phyloP scores from a whole-genome alignment of 2,888 invertebrate species.

The Liposcelis brunnea region DNA sequence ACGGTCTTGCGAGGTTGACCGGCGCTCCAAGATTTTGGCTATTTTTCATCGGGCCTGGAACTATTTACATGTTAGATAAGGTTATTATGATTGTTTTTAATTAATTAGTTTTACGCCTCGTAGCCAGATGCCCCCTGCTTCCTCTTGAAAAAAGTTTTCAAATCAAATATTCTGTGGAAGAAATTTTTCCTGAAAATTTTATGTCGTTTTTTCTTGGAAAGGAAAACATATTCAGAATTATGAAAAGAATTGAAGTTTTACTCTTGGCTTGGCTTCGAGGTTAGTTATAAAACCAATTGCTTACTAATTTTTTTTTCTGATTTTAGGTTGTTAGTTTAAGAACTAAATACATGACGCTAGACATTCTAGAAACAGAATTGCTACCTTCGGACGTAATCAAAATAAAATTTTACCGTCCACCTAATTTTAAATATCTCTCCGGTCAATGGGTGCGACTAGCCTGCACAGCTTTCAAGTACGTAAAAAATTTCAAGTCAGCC shows the following conservation, averaged over 20 bases:
- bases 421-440: slow-evolving; percentile 82
- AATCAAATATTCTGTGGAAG: slow-evolving; percentile 4
- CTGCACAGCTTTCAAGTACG: slow-evolving; percentile 63
- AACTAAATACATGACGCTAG: slow-evolving; percentile 79
- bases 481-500: background rate
- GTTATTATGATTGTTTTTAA: slow-evolving; percentile 25
- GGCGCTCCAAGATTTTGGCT: slow-evolving; percentile 88
- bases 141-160: too few relatives aligned
- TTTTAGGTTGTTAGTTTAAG: slow-evolving; percentile 70
- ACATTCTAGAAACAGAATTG: slow-evolving; percentile 84
- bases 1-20: slow-evolving; percentile 78
- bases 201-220: too few relatives aligned
- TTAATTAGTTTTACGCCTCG: too few relatives aligned
- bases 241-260: too few relatives aligned
- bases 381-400: slow-evolving; percentile 87
- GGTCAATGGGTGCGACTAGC: slow-evolving; percentile 90
- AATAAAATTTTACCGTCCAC: slow-evolving; percentile 87
- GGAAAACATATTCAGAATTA: too few relatives aligned
- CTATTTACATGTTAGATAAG: slow-evolving; percentile 79
- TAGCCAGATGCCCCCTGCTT: too few relatives aligned
- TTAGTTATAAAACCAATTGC: too few relatives aligned
- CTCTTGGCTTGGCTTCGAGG: too few relatives aligned
- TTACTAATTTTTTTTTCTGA: too few relatives aligned
- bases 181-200: too few relatives aligned
- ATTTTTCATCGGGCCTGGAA: slow-evolving; percentile 81